phyloP scores from a whole-genome alignment of 2,113 vertebrate genomes.

The Thalassoma bifasciatum region DNA sequence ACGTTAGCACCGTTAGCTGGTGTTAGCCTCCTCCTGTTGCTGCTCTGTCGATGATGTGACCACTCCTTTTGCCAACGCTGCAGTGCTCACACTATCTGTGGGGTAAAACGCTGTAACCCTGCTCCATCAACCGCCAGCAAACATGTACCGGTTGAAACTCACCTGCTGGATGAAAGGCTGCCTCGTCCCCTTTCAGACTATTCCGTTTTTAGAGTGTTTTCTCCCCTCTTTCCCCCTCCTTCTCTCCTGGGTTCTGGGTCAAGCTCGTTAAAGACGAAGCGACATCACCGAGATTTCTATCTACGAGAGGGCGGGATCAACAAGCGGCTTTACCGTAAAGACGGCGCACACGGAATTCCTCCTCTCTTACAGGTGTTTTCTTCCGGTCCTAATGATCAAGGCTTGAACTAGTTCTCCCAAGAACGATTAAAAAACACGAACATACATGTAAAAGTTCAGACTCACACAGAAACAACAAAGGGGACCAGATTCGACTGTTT shows the following conservation, averaged over 20 bases:
- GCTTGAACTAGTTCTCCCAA: background rate
- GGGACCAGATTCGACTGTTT: too few species aligned
- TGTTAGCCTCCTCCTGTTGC: constrained; percentile 55
- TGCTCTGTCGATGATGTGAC: constrained; percentile 65
- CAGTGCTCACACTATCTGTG: constrained; percentile 50
- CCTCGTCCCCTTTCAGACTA: constrained; percentile 35
- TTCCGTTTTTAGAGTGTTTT: constrained; percentile 43
- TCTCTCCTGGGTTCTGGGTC: constrained; percentile 70
- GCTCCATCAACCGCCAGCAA: background rate
- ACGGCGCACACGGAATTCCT: constrained; percentile 44
- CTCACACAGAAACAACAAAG: background rate
- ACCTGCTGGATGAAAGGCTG: constrained; percentile 54
- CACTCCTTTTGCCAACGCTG: constrained; percentile 82
- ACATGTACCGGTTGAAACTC: constrained; percentile 22
- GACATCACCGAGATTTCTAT: constrained; percentile 75
- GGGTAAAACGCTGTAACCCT: background rate
- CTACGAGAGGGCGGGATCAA: constrained; percentile 71
- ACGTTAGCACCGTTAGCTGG: constrained; percentile 54
- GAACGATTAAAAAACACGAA: too few species aligned
- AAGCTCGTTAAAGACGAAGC: constrained; percentile 69
- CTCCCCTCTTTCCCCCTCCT: constrained; percentile 60
- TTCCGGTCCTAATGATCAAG: background rate
- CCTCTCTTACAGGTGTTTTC: constrained; percentile 58
- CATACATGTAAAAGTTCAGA: too few species aligned
- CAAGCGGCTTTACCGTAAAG: constrained; percentile 66